Evolutionary conservation across 1,140 invertebrate species (phyloP).

Genomic region (Adoxophyes honmai): DNA sequence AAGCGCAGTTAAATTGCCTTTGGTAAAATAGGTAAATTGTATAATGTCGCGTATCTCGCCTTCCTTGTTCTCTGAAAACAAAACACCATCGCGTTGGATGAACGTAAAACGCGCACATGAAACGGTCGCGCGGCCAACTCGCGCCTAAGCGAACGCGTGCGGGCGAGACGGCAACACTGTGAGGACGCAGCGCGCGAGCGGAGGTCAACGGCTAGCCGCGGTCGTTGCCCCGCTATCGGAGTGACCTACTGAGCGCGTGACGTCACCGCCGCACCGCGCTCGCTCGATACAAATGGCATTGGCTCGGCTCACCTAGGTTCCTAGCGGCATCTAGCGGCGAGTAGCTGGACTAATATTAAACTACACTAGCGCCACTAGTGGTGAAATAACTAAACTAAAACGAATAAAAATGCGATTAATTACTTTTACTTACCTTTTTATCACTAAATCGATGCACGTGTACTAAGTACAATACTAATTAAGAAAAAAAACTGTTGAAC

Average conservation of each 20-base stretch:
- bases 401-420: no score
- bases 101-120: constrained; percentile 37
- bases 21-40: not conserved
- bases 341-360: constrained; percentile 36
- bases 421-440: no score
- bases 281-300: constrained; percentile 41
- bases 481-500: no score
- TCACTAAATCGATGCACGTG: no score
- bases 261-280: constrained; percentile 69
- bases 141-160: constrained; percentile 51
- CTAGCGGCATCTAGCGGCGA: constrained; percentile 61
- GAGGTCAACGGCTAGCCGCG: constrained; percentile 78
- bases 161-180: constrained; percentile 49
- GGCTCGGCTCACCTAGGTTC: constrained; percentile 30
- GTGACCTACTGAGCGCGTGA: constrained; percentile 78
- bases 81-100: constrained; percentile 26
- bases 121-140: constrained; percentile 53
- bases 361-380: not conserved
- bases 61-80: constrained; percentile 12
- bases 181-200: constrained; percentile 69
- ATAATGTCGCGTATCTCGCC: constrained; percentile 1
- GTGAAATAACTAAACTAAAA: no score
- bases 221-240: constrained; percentile 77
- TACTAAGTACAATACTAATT: no score
- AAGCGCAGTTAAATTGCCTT: not conserved